Base-by-base conservation (phyloP, 2,797 vertebrate species). In the Cephalopachus bancanus region DNA sequence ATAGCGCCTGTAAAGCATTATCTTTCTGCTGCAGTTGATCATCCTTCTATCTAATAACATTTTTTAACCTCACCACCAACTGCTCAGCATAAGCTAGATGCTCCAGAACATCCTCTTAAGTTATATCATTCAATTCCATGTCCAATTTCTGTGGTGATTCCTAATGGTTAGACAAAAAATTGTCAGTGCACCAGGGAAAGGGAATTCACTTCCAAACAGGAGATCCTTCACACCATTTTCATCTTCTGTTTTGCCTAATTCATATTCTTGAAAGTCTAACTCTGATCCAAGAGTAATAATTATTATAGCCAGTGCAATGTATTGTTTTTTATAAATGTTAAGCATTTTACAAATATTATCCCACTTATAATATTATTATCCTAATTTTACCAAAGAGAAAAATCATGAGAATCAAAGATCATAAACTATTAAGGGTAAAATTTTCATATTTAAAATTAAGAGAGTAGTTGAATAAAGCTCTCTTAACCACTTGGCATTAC, bases 11-110 rank as follows among this genome's bases (percentile, higher is more conserved):
- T 14, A 99, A 97, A 93, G 95, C 97, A 67, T 95, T 98, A 97
- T 99, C 99, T 76, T 99, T 99, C 71, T 97, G 98, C 93, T 98
- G 98, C 12, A 99, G 99, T 89, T 99, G 98, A 16, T 67, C 72
- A 97, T 99, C 99, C 98, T 99, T 99, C 91, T 99, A 99, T 93
- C 98, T 98, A 95, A 99, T 98, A 92, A 99, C 97, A 87, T 99
- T 99, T 97, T 99, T 99, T 91, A 99, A 98, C 96, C 99, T 99
- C 57, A 99, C 98, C 90, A 99, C 99, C 79, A 99, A 98, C 79
- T 99, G 98, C 83, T 99, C 99, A 72, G 99, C 98, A 92, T 99
- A 99, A 87, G 99, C 98, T 95, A 99, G 98, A 86, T 99, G 99
- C 95, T 99, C 99, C 98, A 98, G 64, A 67, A 98, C 96, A 62